Conservation (phyloP, 2,888 invertebrate species). For the Zelleria hepariella region DNA sequence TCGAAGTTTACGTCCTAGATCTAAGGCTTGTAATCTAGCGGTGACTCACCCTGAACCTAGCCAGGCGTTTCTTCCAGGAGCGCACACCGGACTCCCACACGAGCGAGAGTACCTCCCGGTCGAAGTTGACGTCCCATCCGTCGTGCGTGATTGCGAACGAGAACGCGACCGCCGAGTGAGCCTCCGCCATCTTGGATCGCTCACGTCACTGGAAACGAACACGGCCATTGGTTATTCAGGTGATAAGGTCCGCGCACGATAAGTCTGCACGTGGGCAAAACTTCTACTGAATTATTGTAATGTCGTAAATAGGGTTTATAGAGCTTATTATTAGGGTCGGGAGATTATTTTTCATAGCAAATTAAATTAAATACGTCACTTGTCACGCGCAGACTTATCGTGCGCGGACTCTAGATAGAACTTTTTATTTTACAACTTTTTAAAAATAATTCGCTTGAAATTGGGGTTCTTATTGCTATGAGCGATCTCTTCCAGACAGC, state of each 20-base stretch:
- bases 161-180: slow-evolving; percentile 97
- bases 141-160: slow-evolving; percentile 98
- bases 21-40: no score
- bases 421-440: no score
- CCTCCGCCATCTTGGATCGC: slow-evolving; percentile 89
- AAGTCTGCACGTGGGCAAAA: no score
- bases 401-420: no score
- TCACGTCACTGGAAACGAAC: neutral
- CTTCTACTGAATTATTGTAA: no score
- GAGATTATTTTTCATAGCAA: no score
- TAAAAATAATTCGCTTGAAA: no score
- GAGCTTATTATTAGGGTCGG: no score
- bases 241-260: neutral
- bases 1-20: neutral
- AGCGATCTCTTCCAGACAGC: no score
- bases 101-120: slow-evolving; percentile 94
- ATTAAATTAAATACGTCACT: no score
- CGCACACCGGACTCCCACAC: slow-evolving; percentile 96
- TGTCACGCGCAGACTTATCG: no score
- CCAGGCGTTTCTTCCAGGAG: slow-evolving; percentile 95
- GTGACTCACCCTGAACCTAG: slow-evolving; percentile 86
- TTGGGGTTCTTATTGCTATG: no score
- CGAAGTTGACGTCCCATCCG: slow-evolving; percentile 98
- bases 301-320: neutral
- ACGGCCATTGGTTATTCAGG: neutral